Base-by-base conservation (phyloP, 1,140 invertebrate genomes). In the Drosophila varians region DNA sequence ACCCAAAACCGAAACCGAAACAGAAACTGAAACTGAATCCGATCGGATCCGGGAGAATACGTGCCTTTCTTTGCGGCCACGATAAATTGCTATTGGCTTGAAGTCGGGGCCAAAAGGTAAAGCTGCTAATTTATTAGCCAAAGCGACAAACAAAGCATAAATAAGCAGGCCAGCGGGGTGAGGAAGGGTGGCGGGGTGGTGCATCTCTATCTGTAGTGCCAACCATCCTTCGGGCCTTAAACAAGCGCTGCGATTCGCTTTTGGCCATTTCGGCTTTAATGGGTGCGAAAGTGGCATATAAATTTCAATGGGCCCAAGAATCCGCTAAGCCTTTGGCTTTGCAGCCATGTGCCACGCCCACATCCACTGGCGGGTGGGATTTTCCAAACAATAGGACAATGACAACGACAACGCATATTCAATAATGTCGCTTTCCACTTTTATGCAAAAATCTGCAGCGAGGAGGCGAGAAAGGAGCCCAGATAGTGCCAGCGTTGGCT, bases 401-500 rank as follows among this genome's bases (percentile, higher is more conserved):
- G 57, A 40, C 52, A 56, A 55, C 25, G 52, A 45, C 52, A 47
- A 78, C 71, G 79, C 80, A 87, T 86, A 86, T 86, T 86, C 80
- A 87, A 88, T 86, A 86, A 87, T 86, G 82, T 87, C 82, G 82
- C 77, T 86, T 87, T 86, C 82, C 82, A 82, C 82, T 86, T 87
- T 87, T 86, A 69, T 77, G 76, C 69, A 71, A 87, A 72, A 86
- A 87, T 77, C 75, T 68, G 69, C 73, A 65, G 14, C n/a, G 46
- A 21, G 16, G 12, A 26, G 26, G 11, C 36, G 18, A 6, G 36
- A 16, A 51, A 45, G 21, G 28, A 11, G 21, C 14, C 26, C 19
- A 34, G 56, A 74, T 48, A 72, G 60, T 45, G 48, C n/a, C n/a
- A n/a, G n/a, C 68, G 69, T 57, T 62, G 40, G 78, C 68, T 66